These are phyloP conservation scores for Psilanteris sp. DNA, from an alignment of 1,140 invertebrate species.

Conservation along the genomic window DNA sequence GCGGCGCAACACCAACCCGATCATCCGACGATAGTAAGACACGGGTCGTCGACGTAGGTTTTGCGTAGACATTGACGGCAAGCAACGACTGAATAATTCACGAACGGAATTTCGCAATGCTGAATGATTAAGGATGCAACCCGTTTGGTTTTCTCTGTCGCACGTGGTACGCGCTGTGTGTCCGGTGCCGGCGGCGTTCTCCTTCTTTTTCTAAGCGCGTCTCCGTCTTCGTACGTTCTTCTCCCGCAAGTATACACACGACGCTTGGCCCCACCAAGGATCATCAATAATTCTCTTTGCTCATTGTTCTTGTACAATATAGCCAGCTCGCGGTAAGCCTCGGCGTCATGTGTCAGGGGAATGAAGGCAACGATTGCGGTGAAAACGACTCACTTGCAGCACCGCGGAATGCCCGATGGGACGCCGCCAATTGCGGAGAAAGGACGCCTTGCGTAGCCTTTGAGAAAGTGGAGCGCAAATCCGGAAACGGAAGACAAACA, in stretches of 20 bases:
- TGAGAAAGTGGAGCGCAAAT: conserved; percentile 45
- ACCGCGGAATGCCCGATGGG: conserved; percentile 56
- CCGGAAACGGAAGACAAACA: conserved; percentile 29
- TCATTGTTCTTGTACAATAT: conserved; percentile 78
- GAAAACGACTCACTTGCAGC: conserved; percentile 58
- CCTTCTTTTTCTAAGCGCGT: conserved; percentile 52
- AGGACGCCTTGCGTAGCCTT: conserved; percentile 19
- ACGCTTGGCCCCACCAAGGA: conserved; percentile 66
- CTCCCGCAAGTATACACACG: conserved; percentile 56
- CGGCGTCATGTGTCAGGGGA: conserved; percentile 59
- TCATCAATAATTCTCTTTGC: conserved; percentile 79
- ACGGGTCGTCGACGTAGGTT: conserved; percentile 38
- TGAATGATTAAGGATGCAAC: conserved; percentile 76
- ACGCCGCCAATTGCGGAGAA: conserved; percentile 39
- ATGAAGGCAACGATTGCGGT: conserved; percentile 54
- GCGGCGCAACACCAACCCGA: conserved; percentile 7
- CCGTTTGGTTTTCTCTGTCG: conserved; percentile 65
- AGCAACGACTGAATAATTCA: conserved; percentile 75
- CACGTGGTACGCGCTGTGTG: conserved; percentile 17
- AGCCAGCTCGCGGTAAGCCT: conserved; percentile 58
- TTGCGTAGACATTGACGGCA: conserved; percentile 54
- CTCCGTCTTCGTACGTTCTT: conserved; percentile 48
- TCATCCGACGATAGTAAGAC: conserved; percentile 18
- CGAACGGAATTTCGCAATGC: conserved; percentile 75
- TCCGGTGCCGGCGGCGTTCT: conserved; percentile 44